Evolutionary conservation across 2,797 vertebrate genomes (phyloP).

Genomic region (Adelosebastes latens): DNA sequence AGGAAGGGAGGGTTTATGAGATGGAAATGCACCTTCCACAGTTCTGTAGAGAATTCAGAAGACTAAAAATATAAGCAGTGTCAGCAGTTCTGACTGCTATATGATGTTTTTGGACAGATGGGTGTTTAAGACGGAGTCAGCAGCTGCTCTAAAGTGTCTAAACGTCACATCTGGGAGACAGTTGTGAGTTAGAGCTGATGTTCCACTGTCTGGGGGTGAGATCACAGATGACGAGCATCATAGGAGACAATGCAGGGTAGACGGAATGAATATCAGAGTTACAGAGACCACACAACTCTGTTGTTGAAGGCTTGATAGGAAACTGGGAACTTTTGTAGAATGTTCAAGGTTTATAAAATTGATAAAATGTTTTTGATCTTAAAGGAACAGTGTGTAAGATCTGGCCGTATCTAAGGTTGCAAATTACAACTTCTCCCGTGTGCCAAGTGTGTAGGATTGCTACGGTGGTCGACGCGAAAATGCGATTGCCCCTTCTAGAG

Average conservation of each 20-base stretch:
- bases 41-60: background rate
- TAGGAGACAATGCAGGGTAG: background rate
- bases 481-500: too few species aligned
- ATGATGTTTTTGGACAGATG: background rate
- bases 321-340: background rate
- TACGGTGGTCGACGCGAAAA: too few species aligned
- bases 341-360: background rate
- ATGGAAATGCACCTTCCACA: background rate
- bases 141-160: constrained; percentile 2
- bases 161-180: background rate
- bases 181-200: constrained; percentile 4
- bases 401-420: too few species aligned
- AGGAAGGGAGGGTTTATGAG: background rate
- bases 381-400: too few species aligned
- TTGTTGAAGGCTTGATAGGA: background rate
- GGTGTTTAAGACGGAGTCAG: background rate
- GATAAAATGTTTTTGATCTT: background rate
- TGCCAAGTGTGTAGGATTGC: too few species aligned
- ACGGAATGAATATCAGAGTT: background rate
- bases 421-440: too few species aligned
- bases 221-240: background rate
- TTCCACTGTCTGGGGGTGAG: background rate
- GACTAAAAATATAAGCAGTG: background rate
- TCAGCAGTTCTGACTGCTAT: constrained; percentile 2
- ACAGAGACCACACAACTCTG: background rate